Percentiles rank a stretch among this genome's conserved stretches.
Conservation (phyloP, 2,888 invertebrate species). For the Sphinx pinastri region DNA sequence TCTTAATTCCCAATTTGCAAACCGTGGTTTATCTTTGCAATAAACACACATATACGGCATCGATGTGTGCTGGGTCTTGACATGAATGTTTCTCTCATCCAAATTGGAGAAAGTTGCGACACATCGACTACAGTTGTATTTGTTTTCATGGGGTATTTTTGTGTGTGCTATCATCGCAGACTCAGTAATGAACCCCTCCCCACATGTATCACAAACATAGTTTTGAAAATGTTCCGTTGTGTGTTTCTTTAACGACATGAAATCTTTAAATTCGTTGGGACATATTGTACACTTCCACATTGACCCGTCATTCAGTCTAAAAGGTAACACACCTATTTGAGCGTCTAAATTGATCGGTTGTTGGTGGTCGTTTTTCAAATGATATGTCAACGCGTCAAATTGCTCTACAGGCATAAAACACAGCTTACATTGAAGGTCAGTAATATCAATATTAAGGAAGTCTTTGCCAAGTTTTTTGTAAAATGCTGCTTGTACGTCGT, state of each 20-base stretch:
- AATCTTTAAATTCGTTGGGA: conserved; percentile 74
- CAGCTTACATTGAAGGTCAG: conserved; percentile 74
- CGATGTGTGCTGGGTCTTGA: conserved; percentile 74
- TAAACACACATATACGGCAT: conserved; percentile 75
- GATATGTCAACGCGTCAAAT: conserved; percentile 65
- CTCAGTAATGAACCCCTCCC: conserved; percentile 77
- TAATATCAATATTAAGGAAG: conserved; percentile 74
- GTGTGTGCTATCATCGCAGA: conserved; percentile 76
- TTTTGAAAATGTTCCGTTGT: conserved; percentile 76
- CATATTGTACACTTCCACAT: conserved; percentile 77
- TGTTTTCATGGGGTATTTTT: conserved; percentile 76
- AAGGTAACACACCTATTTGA: conserved; percentile 73
- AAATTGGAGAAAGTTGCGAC: conserved; percentile 71
- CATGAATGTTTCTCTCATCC: conserved; percentile 71
- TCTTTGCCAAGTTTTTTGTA: conserved; percentile 78
- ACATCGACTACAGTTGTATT: conserved; percentile 73
- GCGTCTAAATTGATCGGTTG: conserved; percentile 70
- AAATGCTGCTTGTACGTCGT: conserved; percentile 72
- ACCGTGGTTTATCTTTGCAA: conserved; percentile 74
- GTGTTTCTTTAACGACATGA: conserved; percentile 72
- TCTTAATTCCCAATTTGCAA: conserved; percentile 74
- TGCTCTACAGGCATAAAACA: conserved; percentile 66
- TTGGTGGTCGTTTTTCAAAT: conserved; percentile 72
- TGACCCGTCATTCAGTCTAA: conserved; percentile 69
- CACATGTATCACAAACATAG: conserved; percentile 77